Evolutionary conservation across 2,888 invertebrate species (phyloP).

Genomic region (Dryobota labecula): DNA sequence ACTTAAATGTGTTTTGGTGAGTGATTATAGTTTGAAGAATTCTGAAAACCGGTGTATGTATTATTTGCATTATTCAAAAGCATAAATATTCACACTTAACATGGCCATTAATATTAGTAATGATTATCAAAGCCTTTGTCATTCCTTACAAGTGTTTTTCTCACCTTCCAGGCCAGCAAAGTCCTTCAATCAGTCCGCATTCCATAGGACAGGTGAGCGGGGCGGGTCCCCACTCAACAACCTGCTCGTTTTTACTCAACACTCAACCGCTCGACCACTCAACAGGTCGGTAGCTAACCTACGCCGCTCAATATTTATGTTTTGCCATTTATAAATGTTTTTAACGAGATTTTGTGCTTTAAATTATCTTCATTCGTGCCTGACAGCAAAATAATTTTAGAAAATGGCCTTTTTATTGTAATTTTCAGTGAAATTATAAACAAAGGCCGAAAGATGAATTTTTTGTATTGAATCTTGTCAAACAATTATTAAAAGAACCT

Average conservation of each 20-base stretch:
- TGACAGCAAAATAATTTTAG: not conserved
- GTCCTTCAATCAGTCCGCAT: constrained; percentile 93
- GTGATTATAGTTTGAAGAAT: too few species aligned
- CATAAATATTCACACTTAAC: too few species aligned
- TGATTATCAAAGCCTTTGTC: too few species aligned
- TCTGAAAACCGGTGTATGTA: too few species aligned
- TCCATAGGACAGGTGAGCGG: constrained; percentile 90
- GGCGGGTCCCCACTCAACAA: constrained; percentile 50
- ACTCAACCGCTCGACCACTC: constrained; percentile 13
- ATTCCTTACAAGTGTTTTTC: constrained; percentile 6
- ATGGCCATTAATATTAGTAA: too few species aligned
- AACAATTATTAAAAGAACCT: not conserved
- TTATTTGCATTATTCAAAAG: too few species aligned
- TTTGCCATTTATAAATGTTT: constrained; percentile 4
- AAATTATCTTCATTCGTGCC: not conserved
- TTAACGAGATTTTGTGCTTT: constrained; percentile 1
- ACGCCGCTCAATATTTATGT: constrained; percentile 12
- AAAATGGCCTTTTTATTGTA: too few species aligned
- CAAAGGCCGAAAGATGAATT: not conserved
- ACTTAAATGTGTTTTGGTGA: too few species aligned
- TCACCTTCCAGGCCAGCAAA: constrained; percentile 93
- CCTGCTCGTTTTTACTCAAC: not conserved
- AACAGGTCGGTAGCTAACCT: constrained; percentile 24
- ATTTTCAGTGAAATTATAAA: not conserved
- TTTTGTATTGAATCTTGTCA: not conserved